Conservation (phyloP, 1,140 invertebrate genomes). For the Drosophila pandora region DNA sequence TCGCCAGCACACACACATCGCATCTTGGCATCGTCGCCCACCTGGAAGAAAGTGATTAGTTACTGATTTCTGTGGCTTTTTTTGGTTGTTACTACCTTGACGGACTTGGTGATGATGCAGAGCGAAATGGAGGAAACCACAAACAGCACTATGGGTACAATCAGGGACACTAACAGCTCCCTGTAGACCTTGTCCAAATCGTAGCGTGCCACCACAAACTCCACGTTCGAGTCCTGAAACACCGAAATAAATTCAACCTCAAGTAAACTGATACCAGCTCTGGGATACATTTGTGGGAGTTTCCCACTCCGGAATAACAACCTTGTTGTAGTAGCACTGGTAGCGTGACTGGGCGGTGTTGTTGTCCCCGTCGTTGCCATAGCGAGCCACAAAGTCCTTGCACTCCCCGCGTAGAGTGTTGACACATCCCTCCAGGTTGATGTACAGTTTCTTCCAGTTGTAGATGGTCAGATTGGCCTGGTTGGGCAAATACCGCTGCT, state of each 20-base stretch:
- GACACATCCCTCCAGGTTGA: slow-evolving; percentile 95
- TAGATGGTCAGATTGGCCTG: slow-evolving; percentile 89
- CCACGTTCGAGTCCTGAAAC: slow-evolving; percentile 84
- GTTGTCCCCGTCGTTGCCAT: slow-evolving; percentile 93
- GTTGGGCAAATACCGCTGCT: slow-evolving; percentile 80
- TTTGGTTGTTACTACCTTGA: slow-evolving; percentile 65
- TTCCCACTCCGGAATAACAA: slow-evolving; percentile 15
- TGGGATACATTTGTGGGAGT: not conserved
- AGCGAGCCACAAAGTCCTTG: slow-evolving; percentile 91
- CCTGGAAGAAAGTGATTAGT: slow-evolving; percentile 30
- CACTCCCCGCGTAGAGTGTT: slow-evolving; percentile 95
- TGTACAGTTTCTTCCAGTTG: slow-evolving; percentile 91
- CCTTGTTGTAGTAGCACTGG: slow-evolving; percentile 90
- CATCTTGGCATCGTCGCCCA: slow-evolving; percentile 94
- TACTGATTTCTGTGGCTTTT: not conserved
- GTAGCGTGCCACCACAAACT: slow-evolving; percentile 87
- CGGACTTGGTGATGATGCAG: slow-evolving; percentile 83
- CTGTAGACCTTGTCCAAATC: slow-evolving; percentile 90
- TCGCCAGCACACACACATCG: slow-evolving; percentile 88
- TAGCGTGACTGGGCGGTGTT: slow-evolving; percentile 94
- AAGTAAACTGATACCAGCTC: slow-evolving; percentile 23
- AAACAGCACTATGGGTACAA: slow-evolving; percentile 92
- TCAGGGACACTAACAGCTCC: slow-evolving; percentile 92
- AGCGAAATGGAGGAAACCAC: slow-evolving; percentile 91
- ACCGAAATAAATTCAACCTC: not conserved